Evolutionary conservation across 2,113 vertebrate genomes (phyloP).

Genomic region (Oophaga pumilio): DNA sequence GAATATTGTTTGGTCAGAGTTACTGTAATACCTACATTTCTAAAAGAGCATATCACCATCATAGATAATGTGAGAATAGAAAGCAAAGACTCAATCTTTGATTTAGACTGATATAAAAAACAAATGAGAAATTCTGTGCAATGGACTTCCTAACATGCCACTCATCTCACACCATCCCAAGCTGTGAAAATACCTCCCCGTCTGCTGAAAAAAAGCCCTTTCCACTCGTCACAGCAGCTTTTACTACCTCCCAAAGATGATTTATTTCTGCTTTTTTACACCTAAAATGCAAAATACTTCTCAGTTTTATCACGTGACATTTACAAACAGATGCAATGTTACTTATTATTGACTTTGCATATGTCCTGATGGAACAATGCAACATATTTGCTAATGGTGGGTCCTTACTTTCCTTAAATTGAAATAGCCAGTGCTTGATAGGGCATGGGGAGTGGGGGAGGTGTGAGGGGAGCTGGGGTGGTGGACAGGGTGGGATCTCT

Average conservation of each 20-base stretch:
- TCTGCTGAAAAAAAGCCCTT: background rate
- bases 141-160: conserved; percentile 22
- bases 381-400: too few species aligned
- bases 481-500: too few species aligned
- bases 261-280: conserved; percentile 27
- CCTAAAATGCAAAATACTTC: conserved; percentile 10
- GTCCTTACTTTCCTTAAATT: too few species aligned
- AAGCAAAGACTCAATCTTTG: conserved; percentile 16
- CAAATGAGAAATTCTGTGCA: conserved; percentile 20
- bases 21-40: background rate
- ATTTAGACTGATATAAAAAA: conserved; percentile 29
- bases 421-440: too few species aligned
- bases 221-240: conserved; percentile 8
- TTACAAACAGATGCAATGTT: background rate
- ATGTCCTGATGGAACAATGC: too few species aligned
- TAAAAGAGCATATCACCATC: background rate
- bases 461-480: too few species aligned
- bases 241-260: conserved; percentile 11
- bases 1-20: background rate
- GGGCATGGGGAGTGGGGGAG: too few species aligned
- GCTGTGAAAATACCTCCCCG: background rate
- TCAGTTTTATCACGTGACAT: background rate
- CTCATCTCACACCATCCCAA: conserved; percentile 39
- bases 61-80: conserved; percentile 33
- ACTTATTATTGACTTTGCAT: background rate